Base-by-base conservation (phyloP, 2,113 vertebrate genomes). In the Gallinago paraguaiae region DNA sequence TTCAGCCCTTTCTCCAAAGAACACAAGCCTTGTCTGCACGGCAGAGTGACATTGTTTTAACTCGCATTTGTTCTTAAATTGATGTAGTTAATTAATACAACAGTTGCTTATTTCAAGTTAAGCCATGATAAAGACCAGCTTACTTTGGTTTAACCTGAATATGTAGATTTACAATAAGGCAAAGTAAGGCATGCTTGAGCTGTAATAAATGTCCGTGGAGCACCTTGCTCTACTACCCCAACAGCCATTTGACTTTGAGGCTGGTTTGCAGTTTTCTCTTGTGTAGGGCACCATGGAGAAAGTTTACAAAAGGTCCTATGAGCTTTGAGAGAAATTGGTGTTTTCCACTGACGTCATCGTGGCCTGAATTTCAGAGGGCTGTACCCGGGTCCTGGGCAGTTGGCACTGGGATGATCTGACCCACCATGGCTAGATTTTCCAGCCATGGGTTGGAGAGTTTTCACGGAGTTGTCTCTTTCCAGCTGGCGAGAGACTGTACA, bases 281-380 rank as follows among this genome's bases (percentile, higher is more conserved):
- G 31, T 9, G 1, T 30, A 8, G 48, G 17, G 63, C 60, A n/a
- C 23, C 69, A 1, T 7, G 1, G 25, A 37, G 31, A 18, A 23
- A 30, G 19, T 35, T 82, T 11, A 17, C n/a, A 7, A 17, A 76
- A 80, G 35, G 41, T 11, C 43, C 30, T 12, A 0, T 22, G 11
- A 43, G 39, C 63, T 68, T 11, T 3, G 11, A 64, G 63, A 57
- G 33, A 7, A 11, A 16, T 8, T 0, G 2, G 27, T 1, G 9
- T 16, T 63, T 74, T 6, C 50, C 41, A 27, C 20, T 1, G 2
- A 0, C 11, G 41, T n/a, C 27, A 8, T 7, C 0, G 0, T 1
- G 10, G 51, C 71, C 90, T 43, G 48, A 46, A 28, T 39, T 28
- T 6, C 5, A 0, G 17, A 65, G 75, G 70, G 43, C 64, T 27